These are phyloP conservation scores for Papilio glaucus DNA, from an alignment of 1,140 invertebrate genomes.

Conservation along the genomic window DNA sequence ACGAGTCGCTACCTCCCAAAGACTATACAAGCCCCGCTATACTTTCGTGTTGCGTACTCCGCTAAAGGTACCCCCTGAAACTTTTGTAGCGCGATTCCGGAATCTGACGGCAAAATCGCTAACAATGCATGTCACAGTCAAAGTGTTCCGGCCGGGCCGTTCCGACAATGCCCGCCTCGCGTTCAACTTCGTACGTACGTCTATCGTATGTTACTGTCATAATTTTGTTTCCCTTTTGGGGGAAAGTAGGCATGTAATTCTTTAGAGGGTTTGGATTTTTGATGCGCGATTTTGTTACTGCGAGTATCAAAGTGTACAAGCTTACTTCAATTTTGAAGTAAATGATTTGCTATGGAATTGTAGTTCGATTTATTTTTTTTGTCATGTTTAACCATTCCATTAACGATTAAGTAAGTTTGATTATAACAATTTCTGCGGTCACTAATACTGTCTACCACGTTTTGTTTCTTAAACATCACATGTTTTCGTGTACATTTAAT, in stretches of 20 bases:
- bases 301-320: not conserved
- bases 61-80: constrained; percentile 29
- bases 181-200: constrained; percentile 35
- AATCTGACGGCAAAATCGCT: constrained; percentile 39
- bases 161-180: constrained; percentile 44
- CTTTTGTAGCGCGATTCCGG: constrained; percentile 38
- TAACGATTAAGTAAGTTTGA: no score
- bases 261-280: constrained; percentile 17
- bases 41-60: constrained; percentile 10
- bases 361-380: not conserved
- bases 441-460: no score
- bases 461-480: no score
- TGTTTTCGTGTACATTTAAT: no score
- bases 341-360: not conserved
- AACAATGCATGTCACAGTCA: constrained; percentile 61
- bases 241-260: constrained; percentile 31
- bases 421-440: no score
- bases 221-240: constrained; percentile 43
- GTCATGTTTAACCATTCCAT: no score
- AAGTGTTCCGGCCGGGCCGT: constrained; percentile 50
- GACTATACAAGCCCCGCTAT: not conserved
- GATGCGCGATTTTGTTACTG: constrained; percentile 3
- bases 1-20: constrained; percentile 17
- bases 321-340: not conserved
- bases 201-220: constrained; percentile 46